Percentiles rank a stretch among this genome's conserved stretches.
phyloP scores from a whole-genome alignment of 2,888 invertebrate genomes.

The Papilio protenor region DNA sequence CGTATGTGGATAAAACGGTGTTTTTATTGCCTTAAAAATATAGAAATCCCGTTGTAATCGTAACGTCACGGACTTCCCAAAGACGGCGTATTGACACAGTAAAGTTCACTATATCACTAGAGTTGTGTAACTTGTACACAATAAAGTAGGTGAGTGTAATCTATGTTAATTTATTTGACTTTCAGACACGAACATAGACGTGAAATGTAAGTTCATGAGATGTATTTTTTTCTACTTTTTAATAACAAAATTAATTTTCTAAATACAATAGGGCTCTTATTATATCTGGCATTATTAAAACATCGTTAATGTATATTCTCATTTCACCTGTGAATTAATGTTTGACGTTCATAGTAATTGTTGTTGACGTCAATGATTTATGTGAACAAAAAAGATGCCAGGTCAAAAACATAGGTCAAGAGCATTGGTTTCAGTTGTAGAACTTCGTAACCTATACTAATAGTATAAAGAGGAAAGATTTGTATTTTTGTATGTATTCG shows the following conservation, averaged over 20 bases:
- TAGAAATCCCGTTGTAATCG: not conserved
- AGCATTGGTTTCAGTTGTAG: not conserved
- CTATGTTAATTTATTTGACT: constrained; percentile 16
- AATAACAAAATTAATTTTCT: not conserved
- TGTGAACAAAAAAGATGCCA: not conserved
- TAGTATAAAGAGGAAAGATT: no score
- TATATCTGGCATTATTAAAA: not conserved
- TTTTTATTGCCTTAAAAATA: not conserved
- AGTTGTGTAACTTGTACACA: constrained; percentile 15
- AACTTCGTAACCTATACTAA: not conserved
- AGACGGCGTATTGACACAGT: not conserved
- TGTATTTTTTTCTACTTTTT: not conserved
- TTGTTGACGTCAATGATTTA: constrained; percentile 9
- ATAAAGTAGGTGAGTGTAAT: constrained; percentile 11
- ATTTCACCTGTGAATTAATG: not conserved
- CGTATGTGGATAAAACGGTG: not conserved
- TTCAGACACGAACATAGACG: not conserved
- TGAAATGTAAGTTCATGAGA: not conserved
- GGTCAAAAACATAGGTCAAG: constrained; percentile 15
- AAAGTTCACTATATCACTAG: not conserved
- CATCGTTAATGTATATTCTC: not conserved
- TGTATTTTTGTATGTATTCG: no score
- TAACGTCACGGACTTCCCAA: not conserved
- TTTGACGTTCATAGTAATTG: not conserved
- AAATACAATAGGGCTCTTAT: not conserved